Conservation (phyloP, 2,113 vertebrate genomes). For the Dendrocopos noguchii region DNA sequence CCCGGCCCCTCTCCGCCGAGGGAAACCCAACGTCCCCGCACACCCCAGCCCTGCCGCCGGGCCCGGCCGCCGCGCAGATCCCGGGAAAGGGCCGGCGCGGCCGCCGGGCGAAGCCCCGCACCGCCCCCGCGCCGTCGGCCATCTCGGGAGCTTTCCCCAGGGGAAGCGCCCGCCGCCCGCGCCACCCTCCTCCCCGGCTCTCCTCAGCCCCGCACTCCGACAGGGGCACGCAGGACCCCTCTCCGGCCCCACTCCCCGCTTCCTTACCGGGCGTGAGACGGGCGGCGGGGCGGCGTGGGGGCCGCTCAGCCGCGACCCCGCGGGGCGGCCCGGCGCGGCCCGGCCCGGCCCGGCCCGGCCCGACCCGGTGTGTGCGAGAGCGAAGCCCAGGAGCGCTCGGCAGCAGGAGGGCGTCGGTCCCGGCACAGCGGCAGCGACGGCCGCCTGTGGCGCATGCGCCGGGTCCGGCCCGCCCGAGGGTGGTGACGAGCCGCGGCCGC, state of each 20-base stretch:
- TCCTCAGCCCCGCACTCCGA: background rate
- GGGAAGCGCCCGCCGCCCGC: background rate
- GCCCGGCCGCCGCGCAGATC: background rate
- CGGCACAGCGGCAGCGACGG: background rate
- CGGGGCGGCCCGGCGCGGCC: background rate
- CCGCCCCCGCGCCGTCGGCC: background rate
- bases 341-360: background rate
- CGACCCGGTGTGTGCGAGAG: background rate
- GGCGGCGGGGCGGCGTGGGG: background rate
- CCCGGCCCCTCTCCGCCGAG: background rate
- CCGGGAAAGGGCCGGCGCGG: background rate
- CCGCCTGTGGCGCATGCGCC: background rate
- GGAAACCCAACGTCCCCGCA: background rate
- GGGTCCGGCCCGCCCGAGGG: background rate
- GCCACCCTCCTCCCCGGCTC: background rate
- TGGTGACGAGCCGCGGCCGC: background rate
- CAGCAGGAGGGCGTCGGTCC: background rate
- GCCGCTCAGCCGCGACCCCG: background rate
- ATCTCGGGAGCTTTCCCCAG: background rate
- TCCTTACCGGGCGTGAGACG: background rate
- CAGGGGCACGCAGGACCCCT: background rate
- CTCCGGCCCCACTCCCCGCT: background rate
- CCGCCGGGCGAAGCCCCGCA: background rate
- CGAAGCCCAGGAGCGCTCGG: background rate
- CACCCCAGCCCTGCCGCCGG: background rate